A percentile compares a stretch with the other conserved stretches of the same genome.
Conservation (phyloP, 2,797 vertebrate species). For the Otus scops region DNA sequence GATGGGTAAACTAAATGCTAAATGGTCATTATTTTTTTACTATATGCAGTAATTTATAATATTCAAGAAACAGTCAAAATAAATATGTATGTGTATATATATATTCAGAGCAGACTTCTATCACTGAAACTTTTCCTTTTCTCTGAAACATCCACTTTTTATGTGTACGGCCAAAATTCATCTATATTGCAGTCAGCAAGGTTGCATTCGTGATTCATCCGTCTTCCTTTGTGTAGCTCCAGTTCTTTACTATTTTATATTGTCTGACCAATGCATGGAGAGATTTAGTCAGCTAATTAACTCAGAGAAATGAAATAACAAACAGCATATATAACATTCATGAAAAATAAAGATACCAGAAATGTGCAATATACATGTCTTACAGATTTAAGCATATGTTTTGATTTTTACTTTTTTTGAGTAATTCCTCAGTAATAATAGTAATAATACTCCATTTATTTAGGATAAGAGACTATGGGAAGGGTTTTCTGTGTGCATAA, state of each 20-base stretch:
- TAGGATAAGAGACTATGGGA: not conserved
- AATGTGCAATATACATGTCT: not conserved
- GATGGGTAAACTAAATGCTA: not conserved
- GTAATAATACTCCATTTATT: not conserved
- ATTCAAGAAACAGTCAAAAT: not conserved
- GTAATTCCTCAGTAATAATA: not conserved
- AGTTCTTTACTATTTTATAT: not conserved
- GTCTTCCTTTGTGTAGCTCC: not conserved
- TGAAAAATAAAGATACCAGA: slow-evolving; percentile 4
- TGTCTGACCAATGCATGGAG: not conserved
- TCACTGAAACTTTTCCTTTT: not conserved
- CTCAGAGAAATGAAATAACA: not conserved
- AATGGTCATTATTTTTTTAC: not conserved
- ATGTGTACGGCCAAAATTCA: not conserved
- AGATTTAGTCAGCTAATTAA: slow-evolving; percentile 35
- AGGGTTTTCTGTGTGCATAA: not conserved
- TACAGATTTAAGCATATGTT: not conserved
- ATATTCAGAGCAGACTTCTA: not conserved
- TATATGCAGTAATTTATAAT: not conserved
- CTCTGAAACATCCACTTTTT: not conserved
- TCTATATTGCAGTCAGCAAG: not conserved
- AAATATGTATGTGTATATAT: not conserved
- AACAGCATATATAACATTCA: not conserved
- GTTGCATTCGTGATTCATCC: not conserved
- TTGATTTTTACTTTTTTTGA: not conserved